Evolutionary conservation across 2,113 vertebrate genomes (phyloP), one percentile per base, ranked within the genome.

Genomic region (Brachionichthys hirsutus): DNA sequence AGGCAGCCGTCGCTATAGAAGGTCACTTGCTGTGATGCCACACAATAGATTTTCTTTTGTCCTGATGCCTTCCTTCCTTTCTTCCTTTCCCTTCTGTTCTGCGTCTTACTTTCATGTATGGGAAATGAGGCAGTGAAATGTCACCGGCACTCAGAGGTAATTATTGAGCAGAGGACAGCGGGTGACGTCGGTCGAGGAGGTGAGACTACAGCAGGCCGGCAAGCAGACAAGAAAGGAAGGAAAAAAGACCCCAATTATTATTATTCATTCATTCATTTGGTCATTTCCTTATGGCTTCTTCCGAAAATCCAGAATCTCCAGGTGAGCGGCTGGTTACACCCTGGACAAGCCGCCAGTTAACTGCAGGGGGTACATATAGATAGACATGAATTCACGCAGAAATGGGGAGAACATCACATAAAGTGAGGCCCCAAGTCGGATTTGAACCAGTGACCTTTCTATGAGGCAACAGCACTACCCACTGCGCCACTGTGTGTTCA

Each of bases 11-110:
- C 42, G 7, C 24, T 48, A 41, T 50, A 67, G 84, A 89, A 87
- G 87, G 90, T 92, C 88, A 85, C 67, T 65, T 65, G 42, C 73
- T 67, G 50, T 52, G 63, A 76, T 83, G 73, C 59, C 41, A 55
- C 57, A 72, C 59, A 58, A 78, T 70, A 60, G 24, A 22, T 56
- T 22, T 68, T 51, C 54, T 22, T 68, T 58, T 68, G 41, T 71
- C 18, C 19, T 15, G 54, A 13, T 65, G 36, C 59, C 41, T 59
- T 68, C 58, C 59, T 81, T 64, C 60, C 77, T 71, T 82, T 79
- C 62, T 30, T 30, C 24, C n/a, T n/a, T n/a, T n/a, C n/a, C n/a
- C n/a, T 30, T 30, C 24, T 30, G 24, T 30, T 30, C 24, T 30
- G 8, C 8, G 24, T 30, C 59, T 81, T 64, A 65, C 77, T 71